phyloP scores from a whole-genome alignment of 2,888 invertebrate genomes.

The Drosophila kanekoi region DNA sequence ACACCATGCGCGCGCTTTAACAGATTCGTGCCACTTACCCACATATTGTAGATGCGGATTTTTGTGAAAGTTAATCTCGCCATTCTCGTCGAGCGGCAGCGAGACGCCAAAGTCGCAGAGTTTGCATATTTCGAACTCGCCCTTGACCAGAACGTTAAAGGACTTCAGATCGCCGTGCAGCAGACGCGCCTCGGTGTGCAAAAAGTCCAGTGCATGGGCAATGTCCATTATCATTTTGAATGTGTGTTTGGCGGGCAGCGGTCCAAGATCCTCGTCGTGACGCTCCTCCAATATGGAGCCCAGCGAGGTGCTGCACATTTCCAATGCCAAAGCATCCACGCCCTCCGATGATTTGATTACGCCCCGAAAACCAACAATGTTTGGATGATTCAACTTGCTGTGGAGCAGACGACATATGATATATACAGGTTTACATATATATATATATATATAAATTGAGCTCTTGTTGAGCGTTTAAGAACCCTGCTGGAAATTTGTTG shows the following conservation, averaged over 20 bases:
- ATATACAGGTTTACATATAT: background rate
- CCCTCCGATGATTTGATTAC: slow-evolving; percentile 84
- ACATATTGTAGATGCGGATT: slow-evolving; percentile 87
- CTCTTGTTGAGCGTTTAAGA: background rate
- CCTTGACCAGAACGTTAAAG: slow-evolving; percentile 92
- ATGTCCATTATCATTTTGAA: slow-evolving; percentile 89
- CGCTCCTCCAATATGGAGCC: slow-evolving; percentile 91
- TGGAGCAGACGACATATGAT: background rate
- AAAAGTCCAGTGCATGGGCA: slow-evolving; percentile 90
- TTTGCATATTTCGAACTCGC: slow-evolving; percentile 90
- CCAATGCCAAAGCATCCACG: slow-evolving; percentile 90
- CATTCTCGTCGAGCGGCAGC: slow-evolving; percentile 88
- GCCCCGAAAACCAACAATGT: slow-evolving; percentile 91
- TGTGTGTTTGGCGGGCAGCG: slow-evolving; percentile 88
- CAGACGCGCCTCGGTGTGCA: slow-evolving; percentile 90
- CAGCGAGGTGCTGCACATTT: slow-evolving; percentile 90
- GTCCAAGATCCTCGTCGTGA: slow-evolving; percentile 86
- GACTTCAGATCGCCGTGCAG: slow-evolving; percentile 95
- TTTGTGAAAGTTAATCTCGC: slow-evolving; percentile 87
- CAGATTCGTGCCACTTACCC: slow-evolving; percentile 83
- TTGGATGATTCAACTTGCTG: slow-evolving; percentile 90
- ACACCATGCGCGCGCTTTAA: too few relatives aligned
- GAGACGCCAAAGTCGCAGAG: slow-evolving; percentile 95
- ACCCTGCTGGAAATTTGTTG: slow-evolving; percentile 1
- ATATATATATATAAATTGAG: background rate